These are phyloP conservation scores for Caenorhabditis latens DNA, from an alignment of 1,140 invertebrate genomes.

Conservation along the genomic window DNA sequence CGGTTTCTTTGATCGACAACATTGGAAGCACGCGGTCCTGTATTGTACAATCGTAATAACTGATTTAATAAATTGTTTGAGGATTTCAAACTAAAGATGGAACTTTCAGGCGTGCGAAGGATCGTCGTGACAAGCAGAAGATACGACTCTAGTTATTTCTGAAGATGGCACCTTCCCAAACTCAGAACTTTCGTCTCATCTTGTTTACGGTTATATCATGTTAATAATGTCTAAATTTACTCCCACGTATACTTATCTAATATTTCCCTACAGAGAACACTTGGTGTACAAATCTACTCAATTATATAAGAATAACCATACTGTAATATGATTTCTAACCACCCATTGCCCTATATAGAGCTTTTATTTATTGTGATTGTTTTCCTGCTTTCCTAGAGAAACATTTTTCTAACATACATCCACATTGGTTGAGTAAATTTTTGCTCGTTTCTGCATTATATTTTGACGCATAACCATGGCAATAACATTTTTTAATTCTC, in stretches of 20 bases:
- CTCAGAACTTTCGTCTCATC: neutral
- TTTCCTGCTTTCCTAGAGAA: neutral
- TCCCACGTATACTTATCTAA: no score
- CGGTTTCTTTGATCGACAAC: conserved; percentile 8
- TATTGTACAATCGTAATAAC: no score
- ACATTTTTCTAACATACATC: no score
- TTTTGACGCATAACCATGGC: no score
- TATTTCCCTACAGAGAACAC: no score
- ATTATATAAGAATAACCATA: no score
- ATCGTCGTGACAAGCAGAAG: conserved; percentile 50
- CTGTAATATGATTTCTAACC: neutral
- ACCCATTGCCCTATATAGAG: conserved; percentile 23
- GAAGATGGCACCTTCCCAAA: neutral
- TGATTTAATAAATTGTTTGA: neutral
- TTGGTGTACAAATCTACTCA: no score
- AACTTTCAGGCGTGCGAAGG: conserved; percentile 29
- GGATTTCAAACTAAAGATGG: neutral
- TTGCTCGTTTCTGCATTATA: no score
- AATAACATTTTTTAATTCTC: no score
- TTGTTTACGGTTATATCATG: neutral
- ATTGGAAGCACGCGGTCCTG: no score
- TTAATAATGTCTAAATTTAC: neutral
- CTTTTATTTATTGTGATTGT: conserved; percentile 52
- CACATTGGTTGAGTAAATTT: no score
- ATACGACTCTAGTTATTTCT: conserved; percentile 15